These are phyloP conservation scores for Drosophila koepferae DNA, from an alignment of 2,888 invertebrate species.

Conservation along the genomic window DNA sequence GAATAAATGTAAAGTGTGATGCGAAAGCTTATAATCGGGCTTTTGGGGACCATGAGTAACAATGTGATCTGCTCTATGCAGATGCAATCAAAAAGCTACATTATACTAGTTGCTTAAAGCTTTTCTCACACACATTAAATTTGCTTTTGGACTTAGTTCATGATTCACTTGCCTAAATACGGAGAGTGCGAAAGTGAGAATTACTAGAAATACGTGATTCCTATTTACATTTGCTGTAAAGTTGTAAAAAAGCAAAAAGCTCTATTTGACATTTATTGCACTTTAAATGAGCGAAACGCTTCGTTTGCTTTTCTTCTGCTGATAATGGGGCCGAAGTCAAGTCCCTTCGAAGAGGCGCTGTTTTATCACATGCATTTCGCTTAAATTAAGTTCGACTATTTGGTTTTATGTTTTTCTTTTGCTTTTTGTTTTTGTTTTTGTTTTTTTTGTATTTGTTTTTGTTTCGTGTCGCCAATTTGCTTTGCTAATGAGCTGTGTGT, in stretches of 20 bases:
- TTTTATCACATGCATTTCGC: slow-evolving; percentile 2
- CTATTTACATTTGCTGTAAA: not conserved
- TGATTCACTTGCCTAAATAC: not conserved
- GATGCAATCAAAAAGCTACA: too few species aligned
- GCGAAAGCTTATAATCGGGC: too few species aligned
- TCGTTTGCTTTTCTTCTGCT: not conserved
- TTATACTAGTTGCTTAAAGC: not conserved
- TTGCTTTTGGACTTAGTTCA: not conserved
- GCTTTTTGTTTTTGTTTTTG: slow-evolving; percentile 13
- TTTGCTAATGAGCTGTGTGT: slow-evolving; percentile 46
- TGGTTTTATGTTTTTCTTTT: not conserved
- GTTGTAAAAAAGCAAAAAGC: not conserved
- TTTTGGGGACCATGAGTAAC: too few species aligned
- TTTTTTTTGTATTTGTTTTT: too few species aligned
- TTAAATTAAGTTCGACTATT: not conserved
- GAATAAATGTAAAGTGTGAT: too few species aligned
- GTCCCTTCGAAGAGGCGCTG: not conserved
- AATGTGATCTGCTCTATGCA: too few species aligned
- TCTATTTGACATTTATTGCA: not conserved
- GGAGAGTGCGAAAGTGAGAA: not conserved
- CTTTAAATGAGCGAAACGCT: not conserved
- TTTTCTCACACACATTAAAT: not conserved
- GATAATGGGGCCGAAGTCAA: not conserved
- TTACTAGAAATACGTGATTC: not conserved
- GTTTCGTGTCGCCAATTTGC: slow-evolving; percentile 38